Evolutionary conservation across 53 echinoderm and acorn worm genomes (phyloP).

Genomic region (Holothuria scabra): DNA sequence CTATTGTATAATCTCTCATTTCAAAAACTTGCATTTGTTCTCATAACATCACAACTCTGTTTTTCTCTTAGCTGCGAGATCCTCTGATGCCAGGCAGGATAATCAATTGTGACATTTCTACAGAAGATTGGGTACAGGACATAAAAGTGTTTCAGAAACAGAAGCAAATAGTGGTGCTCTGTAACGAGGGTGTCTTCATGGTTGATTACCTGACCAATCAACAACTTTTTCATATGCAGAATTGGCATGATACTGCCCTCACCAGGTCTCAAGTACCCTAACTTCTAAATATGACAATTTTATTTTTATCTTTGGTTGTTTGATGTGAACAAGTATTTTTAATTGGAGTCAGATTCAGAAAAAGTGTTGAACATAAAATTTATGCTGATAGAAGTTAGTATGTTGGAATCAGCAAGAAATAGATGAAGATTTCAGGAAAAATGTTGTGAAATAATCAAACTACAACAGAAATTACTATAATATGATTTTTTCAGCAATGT

Average conservation of each 20-base stretch:
- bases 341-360: too few relatives aligned
- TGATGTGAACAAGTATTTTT: too few relatives aligned
- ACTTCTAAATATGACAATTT: background rate
- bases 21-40: too few relatives aligned
- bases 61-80: conserved; percentile 65
- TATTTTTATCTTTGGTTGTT: background rate
- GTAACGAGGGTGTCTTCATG: conserved; percentile 88
- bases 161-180: conserved; percentile 74
- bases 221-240: conserved; percentile 76
- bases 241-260: conserved; percentile 92
- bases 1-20: too few relatives aligned
- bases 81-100: conserved; percentile 70
- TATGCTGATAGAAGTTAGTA: too few relatives aligned
- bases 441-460: too few relatives aligned
- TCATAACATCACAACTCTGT: background rate
- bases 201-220: conserved; percentile 78
- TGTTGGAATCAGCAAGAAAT: too few relatives aligned
- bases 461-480: too few relatives aligned
- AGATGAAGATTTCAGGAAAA: too few relatives aligned
- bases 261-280: conserved; percentile 58
- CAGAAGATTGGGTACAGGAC: conserved; percentile 85
- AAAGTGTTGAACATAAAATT: too few relatives aligned
- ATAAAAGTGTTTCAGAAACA: conserved; percentile 76
- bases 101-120: conserved; percentile 71
- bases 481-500: too few relatives aligned